Evolutionary conservation across 2,797 vertebrate species (phyloP).

Genomic region (Bradypodion ventrale): DNA sequence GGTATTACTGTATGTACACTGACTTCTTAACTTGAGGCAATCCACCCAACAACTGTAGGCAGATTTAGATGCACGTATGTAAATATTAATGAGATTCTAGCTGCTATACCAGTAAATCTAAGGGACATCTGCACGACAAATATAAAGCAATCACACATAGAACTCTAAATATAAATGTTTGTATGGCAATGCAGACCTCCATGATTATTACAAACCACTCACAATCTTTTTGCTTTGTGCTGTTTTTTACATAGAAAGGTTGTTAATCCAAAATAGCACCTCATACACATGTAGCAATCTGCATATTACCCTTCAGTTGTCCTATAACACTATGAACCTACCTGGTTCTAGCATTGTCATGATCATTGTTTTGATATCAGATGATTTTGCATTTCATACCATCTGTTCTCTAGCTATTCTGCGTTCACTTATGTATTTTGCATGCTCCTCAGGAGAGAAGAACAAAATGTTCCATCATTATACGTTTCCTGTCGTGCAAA

Average conservation of each 20-base stretch:
- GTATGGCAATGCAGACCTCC: not conserved
- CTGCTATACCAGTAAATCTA: too few species aligned
- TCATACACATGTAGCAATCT: not conserved
- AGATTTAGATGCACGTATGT: too few species aligned
- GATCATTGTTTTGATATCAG: not conserved
- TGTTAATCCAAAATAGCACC: not conserved
- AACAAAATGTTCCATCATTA: not conserved
- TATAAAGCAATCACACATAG: not conserved
- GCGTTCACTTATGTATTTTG: not conserved
- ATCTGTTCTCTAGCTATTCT: not conserved
- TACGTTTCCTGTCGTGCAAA: constrained; percentile 24
- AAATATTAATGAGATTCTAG: too few species aligned
- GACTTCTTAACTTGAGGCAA: too few species aligned
- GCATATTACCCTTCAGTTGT: not conserved
- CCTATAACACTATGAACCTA: not conserved
- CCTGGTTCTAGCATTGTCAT: not conserved
- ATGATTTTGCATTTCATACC: not conserved
- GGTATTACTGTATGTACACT: too few species aligned
- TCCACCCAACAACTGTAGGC: too few species aligned
- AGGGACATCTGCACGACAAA: too few species aligned
- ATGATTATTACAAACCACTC: not conserved
- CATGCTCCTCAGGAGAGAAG: not conserved
- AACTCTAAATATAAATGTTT: not conserved
- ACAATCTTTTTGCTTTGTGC: not conserved
- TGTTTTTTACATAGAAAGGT: not conserved